Percentiles rank a stretch among this genome's conserved stretches.
phyloP scores from a whole-genome alignment of 2,888 invertebrate species.

The Drosophila lacicola region DNA sequence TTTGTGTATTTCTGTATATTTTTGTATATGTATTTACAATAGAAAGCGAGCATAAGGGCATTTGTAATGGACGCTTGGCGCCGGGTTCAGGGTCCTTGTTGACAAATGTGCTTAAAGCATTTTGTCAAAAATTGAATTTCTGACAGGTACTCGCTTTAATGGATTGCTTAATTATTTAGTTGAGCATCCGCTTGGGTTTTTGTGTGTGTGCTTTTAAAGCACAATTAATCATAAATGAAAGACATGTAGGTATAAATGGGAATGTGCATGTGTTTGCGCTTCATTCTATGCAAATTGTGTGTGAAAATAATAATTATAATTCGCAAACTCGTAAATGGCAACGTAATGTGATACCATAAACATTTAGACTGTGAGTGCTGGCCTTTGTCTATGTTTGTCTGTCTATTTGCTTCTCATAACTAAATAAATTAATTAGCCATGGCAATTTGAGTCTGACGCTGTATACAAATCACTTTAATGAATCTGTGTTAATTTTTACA shows the following conservation, averaged over 20 bases:
- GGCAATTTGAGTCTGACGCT: slow-evolving; percentile 41
- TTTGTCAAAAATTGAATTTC: slow-evolving; percentile 6
- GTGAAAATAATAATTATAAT: slow-evolving; percentile 39
- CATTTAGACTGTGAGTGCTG: slow-evolving; percentile 55
- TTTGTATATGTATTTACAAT: too few relatives aligned
- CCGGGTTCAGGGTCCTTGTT: too few relatives aligned
- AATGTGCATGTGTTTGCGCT: slow-evolving; percentile 23
- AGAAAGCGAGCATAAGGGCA: too few relatives aligned
- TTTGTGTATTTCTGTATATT: too few relatives aligned
- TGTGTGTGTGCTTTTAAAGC: slow-evolving; percentile 43
- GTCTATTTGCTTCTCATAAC: slow-evolving; percentile 53
- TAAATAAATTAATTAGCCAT: slow-evolving; percentile 75
- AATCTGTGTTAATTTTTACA: slow-evolving; percentile 73
- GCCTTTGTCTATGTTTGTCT: slow-evolving; percentile 31
- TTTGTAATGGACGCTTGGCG: too few relatives aligned
- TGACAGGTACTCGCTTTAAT: slow-evolving; percentile 28
- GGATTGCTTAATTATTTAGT: slow-evolving; percentile 48
- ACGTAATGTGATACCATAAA: slow-evolving; percentile 72
- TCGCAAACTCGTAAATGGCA: slow-evolving; percentile 41
- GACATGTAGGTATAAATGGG: neutral
- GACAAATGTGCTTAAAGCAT: too few relatives aligned
- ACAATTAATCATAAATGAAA: slow-evolving; percentile 65
- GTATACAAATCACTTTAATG: slow-evolving; percentile 51
- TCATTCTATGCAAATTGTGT: slow-evolving; percentile 70
- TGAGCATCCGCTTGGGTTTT: slow-evolving; percentile 42